These are phyloP conservation scores for Corydoras maculifer DNA, from an alignment of 2,113 vertebrate genomes.

Conservation along the genomic window DNA sequence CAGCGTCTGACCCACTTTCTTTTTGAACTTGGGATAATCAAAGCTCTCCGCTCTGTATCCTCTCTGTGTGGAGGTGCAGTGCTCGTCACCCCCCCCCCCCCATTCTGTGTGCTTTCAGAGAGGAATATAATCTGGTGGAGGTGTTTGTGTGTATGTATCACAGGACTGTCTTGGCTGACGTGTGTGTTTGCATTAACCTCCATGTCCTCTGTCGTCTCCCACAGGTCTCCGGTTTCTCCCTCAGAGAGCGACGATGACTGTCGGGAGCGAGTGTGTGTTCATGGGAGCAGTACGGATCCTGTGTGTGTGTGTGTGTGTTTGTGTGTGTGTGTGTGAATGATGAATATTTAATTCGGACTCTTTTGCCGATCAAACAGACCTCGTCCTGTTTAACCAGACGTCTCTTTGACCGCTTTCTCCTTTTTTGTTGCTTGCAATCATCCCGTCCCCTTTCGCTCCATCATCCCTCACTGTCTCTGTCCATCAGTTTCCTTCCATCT, in stretches of 20 bases:
- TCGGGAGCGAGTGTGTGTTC: too few species aligned
- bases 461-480: too few species aligned
- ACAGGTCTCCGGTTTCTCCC: constrained; percentile 36
- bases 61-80: too few species aligned
- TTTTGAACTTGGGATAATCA: too few species aligned
- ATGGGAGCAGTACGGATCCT: too few species aligned
- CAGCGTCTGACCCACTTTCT: too few species aligned
- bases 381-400: constrained; percentile 16
- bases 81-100: too few species aligned
- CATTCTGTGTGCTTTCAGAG: not conserved
- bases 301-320: not conserved
- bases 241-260: not conserved
- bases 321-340: constrained; percentile 18
- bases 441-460: too few species aligned
- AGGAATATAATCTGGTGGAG: constrained; percentile 19
- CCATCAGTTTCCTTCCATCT: too few species aligned
- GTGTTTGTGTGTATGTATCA: constrained; percentile 15
- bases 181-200: constrained; percentile 42
- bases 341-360: constrained; percentile 37
- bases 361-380: constrained; percentile 20
- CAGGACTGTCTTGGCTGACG: constrained; percentile 28
- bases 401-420: constrained; percentile 31
- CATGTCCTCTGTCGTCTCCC: constrained; percentile 36
- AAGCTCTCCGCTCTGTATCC: too few species aligned
- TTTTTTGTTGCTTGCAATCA: constrained; percentile 3